Conservation (phyloP, 2,113 vertebrate genomes). For the Machaerirhynchus nigripectus region DNA sequence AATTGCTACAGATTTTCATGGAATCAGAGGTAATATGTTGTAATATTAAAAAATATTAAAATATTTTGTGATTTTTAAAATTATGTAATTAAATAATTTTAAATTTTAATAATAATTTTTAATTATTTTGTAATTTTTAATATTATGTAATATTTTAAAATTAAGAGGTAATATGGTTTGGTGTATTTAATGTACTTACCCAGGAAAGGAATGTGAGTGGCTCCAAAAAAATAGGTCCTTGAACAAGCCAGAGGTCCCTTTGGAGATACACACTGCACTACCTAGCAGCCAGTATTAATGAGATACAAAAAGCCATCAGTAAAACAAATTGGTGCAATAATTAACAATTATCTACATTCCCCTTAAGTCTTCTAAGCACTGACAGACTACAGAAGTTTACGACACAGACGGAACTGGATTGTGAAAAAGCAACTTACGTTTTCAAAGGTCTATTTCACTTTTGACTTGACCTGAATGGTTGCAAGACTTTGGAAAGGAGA, state of each 20-base stretch:
- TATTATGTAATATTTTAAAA: too few relatives aligned
- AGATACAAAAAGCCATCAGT: not conserved
- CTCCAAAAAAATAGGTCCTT: conserved; percentile 94
- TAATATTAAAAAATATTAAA: too few relatives aligned
- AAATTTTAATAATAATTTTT: too few relatives aligned
- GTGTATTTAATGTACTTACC: conserved; percentile 73
- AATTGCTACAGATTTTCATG: not conserved
- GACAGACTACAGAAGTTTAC: conserved; percentile 8
- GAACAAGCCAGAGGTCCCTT: conserved; percentile 91
- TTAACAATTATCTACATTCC: not conserved
- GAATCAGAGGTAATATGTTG: not conserved
- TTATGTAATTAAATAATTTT: too few relatives aligned
- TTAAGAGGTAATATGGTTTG: too few relatives aligned
- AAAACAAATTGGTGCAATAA: not conserved
- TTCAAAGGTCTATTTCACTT: conserved; percentile 48
- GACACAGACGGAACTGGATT: conserved; percentile 9
- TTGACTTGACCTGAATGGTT: conserved; percentile 42
- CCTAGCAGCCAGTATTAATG: conserved; percentile 65
- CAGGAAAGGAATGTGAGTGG: conserved; percentile 86
- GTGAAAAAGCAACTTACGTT: conserved; percentile 42
- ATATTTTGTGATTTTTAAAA: too few relatives aligned
- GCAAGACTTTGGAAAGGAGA: conserved; percentile 46
- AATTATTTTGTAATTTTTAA: too few relatives aligned
- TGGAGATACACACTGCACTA: conserved; percentile 91
- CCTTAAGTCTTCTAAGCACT: conserved; percentile 20